Percentiles rank a stretch among this genome's conserved stretches.
Evolutionary conservation across 2,888 invertebrate genomes (phyloP).

Genomic region (Lepetodrilus schrolli): DNA sequence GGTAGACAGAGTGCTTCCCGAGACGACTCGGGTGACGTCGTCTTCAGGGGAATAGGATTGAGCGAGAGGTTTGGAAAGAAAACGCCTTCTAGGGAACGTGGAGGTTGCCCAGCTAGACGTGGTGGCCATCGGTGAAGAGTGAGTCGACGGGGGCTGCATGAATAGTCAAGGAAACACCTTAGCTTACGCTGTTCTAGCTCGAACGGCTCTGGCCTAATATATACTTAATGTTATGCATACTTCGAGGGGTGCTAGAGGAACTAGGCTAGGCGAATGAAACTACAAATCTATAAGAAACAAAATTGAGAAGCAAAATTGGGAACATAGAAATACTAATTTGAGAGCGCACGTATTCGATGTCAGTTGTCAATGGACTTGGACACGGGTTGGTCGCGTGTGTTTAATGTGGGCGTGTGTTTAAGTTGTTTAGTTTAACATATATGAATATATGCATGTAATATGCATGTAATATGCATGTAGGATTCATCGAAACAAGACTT

Average conservation of each 20-base stretch:
- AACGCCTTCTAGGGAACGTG: slow-evolving; percentile 42
- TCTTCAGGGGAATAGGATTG: neutral
- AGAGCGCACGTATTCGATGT: no score
- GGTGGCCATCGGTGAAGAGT: slow-evolving; percentile 29
- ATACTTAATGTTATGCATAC: neutral
- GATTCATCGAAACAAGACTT: no score
- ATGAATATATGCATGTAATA: no score
- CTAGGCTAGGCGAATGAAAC: neutral
- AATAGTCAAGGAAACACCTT: slow-evolving; percentile 37
- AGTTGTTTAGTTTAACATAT: no score
- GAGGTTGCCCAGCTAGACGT: slow-evolving; percentile 30
- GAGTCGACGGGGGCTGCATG: slow-evolving; percentile 47
- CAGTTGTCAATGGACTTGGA: no score
- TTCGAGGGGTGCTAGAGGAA: neutral
- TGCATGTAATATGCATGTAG: no score
- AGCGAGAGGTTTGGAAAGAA: slow-evolving; percentile 31
- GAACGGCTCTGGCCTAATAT: neutral
- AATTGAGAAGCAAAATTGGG: neutral
- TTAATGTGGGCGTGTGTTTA: no score
- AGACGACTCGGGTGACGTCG: neutral
- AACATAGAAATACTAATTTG: neutral
- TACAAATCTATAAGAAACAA: neutral
- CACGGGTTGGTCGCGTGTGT: no score
- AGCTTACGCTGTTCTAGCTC: neutral
- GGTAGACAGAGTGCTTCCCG: neutral